Evolutionary conservation across 2,113 vertebrate species (phyloP).

Genomic region (Oreochromis spilurus): DNA sequence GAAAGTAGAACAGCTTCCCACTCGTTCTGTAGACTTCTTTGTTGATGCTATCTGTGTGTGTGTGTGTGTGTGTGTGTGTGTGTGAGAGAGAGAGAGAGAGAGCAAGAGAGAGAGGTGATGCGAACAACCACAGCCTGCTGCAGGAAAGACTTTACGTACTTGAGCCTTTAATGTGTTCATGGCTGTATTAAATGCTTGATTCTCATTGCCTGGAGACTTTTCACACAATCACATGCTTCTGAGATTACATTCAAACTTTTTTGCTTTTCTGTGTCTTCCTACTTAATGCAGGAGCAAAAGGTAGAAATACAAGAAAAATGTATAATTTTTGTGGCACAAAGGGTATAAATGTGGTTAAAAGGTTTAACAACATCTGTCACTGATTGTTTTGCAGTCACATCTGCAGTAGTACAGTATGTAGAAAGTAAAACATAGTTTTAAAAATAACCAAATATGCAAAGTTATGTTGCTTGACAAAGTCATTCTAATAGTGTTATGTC

Average conservation of each 20-base stretch:
- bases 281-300: background rate
- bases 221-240: background rate
- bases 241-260: background rate
- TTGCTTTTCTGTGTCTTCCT: background rate
- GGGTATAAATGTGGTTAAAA: background rate
- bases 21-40: background rate
- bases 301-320: background rate
- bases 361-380: too few species aligned
- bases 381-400: too few species aligned
- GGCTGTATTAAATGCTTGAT: background rate
- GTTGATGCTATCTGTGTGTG: background rate
- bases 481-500: too few species aligned
- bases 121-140: constrained; percentile 10
- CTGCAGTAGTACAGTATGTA: too few species aligned
- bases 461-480: too few species aligned
- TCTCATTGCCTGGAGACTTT: background rate
- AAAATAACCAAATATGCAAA: too few species aligned
- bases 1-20: constrained; percentile 8
- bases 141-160: background rate
- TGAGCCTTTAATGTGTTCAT: background rate
- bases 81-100: background rate
- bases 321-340: background rate
- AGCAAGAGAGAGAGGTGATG: accelerated
- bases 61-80: background rate
- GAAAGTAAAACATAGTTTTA: too few species aligned